These are phyloP conservation scores for Alethe diademata DNA, from an alignment of 2,113 vertebrate genomes.

Conservation along the genomic window DNA sequence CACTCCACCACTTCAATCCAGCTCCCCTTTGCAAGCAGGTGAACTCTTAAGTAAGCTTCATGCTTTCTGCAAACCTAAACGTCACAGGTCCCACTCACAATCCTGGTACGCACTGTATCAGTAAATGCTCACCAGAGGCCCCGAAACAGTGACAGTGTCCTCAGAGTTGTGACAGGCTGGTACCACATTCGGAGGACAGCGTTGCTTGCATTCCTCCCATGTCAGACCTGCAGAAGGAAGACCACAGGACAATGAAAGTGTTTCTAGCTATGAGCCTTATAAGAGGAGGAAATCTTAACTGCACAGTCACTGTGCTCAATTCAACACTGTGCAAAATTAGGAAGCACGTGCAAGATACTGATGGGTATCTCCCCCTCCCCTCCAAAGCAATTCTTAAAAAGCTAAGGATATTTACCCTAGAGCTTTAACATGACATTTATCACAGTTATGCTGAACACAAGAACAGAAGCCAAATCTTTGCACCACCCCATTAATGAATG, in stretches of 20 bases:
- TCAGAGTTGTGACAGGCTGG: constrained; percentile 95
- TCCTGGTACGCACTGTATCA: fast-evolving
- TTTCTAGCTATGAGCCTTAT: not conserved
- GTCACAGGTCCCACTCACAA: not conserved
- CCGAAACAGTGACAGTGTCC: constrained; percentile 93
- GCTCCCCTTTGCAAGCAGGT: not conserved
- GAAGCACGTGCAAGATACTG: not conserved
- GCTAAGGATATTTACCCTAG: not conserved
- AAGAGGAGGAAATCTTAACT: not conserved
- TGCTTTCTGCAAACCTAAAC: not conserved
- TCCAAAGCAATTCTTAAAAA: not conserved
- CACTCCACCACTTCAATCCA: not conserved
- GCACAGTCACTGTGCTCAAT: not conserved
- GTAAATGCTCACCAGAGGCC: constrained; percentile 82
- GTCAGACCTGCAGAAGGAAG: constrained; percentile 82
- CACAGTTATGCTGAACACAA: not conserved
- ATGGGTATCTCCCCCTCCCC: fast-evolving
- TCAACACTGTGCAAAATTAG: not conserved
- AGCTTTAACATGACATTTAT: not conserved
- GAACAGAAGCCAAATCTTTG: not conserved
- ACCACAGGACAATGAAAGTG: not conserved
- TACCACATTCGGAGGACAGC: constrained; percentile 87
- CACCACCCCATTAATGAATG: not conserved
- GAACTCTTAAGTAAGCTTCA: not conserved
- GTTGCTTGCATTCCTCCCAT: constrained; percentile 87